Conservation (phyloP, 2,888 invertebrate species). For the Eupithecia pulchellata region DNA sequence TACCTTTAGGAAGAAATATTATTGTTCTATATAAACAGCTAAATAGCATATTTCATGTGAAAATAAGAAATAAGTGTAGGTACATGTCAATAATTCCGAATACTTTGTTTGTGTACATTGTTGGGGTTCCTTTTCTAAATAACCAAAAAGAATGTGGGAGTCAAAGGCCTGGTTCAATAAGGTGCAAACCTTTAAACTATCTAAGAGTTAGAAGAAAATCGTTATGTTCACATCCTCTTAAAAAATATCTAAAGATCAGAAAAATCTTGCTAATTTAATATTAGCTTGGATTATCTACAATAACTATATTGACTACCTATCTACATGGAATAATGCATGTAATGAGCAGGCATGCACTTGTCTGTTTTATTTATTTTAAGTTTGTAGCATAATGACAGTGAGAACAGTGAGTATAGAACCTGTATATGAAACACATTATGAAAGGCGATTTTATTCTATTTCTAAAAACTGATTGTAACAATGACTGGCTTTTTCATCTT, state of each 20-base stretch:
- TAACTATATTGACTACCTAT: constrained; percentile 6
- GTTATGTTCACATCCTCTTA: neutral
- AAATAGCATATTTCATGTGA: neutral
- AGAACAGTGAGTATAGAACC: too few relatives aligned
- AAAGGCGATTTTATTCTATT: neutral
- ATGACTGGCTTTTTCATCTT: neutral
- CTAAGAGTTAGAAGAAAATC: neutral
- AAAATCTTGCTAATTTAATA: constrained; percentile 2
- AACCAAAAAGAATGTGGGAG: neutral
- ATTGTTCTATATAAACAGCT: neutral
- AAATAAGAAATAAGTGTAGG: neutral
- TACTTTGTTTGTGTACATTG: neutral
- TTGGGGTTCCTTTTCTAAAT: neutral
- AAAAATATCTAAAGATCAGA: neutral
- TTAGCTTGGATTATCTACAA: neutral
- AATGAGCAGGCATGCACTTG: neutral
- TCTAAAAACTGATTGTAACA: neutral
- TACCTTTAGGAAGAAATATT: neutral
- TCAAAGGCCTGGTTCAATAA: neutral
- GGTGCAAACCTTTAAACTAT: neutral
- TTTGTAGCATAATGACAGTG: neutral
- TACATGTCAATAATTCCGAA: too few relatives aligned
- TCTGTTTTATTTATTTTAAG: neutral
- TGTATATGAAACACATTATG: neutral
- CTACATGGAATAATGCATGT: constrained; percentile 11